A percentile compares a stretch with the other conserved stretches of the same genome.
Conservation (phyloP, 2,113 vertebrate genomes). For the Scomber japonicus region DNA sequence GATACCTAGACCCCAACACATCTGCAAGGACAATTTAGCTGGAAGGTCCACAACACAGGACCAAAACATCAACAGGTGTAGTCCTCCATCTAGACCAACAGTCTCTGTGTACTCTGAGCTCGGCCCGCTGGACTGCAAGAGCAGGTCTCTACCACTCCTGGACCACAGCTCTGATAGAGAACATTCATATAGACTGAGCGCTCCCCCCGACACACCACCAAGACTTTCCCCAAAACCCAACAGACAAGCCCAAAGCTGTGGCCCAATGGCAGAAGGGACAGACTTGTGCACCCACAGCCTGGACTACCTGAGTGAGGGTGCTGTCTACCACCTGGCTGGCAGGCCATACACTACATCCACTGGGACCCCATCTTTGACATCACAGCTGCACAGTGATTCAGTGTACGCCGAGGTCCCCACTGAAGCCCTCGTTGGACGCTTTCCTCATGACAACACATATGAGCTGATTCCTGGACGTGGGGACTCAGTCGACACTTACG, state of each 20-base stretch:
- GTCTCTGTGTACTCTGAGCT: constrained; percentile 74
- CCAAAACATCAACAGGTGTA: constrained; percentile 24
- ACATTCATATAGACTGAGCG: constrained; percentile 45
- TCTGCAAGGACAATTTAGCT: constrained; percentile 17
- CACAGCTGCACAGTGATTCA: constrained; percentile 21
- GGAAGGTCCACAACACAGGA: constrained; percentile 9
- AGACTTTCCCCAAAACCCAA: constrained; percentile 68
- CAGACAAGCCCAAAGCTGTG: constrained; percentile 32
- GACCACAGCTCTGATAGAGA: constrained; percentile 47
- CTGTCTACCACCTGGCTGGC: constrained; percentile 77
- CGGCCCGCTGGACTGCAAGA: constrained; percentile 61
- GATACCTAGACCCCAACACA: constrained; percentile 24
- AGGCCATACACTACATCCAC: not conserved
- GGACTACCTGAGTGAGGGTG: constrained; percentile 48
- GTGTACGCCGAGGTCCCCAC: constrained; percentile 76
- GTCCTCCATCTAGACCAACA: not conserved
- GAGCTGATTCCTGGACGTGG: constrained; percentile 67
- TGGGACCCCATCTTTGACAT: not conserved
- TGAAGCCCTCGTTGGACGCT: not conserved
- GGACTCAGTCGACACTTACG: constrained; percentile 63
- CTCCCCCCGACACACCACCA: constrained; percentile 47
- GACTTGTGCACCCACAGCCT: constrained; percentile 54
- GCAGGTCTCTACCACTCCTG: constrained; percentile 64
- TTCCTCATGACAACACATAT: constrained; percentile 67
- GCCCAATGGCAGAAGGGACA: constrained; percentile 18